A percentile compares a stretch with the other conserved stretches of the same genome.
Conservation (phyloP, 2,888 invertebrate species). For the Euplagia quadripunctaria region DNA sequence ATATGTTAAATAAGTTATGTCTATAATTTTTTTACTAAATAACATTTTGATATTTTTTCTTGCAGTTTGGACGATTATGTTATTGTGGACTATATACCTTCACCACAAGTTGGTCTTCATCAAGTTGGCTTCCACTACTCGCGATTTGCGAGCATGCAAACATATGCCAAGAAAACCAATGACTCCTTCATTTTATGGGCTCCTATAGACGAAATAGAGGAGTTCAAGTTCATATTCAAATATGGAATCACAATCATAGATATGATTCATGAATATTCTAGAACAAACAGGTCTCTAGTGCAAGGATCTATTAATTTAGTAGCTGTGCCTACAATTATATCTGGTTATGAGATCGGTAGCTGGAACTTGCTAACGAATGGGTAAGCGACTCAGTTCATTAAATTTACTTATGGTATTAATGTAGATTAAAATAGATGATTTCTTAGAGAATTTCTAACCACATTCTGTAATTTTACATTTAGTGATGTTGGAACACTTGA, state of each 20-base stretch:
- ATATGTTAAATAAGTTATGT: no score
- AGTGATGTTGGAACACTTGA: no score
- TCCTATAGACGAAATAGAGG: slow-evolving; percentile 58
- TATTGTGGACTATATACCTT: slow-evolving; percentile 72
- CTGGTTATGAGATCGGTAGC: slow-evolving; percentile 76
- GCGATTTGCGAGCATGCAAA: slow-evolving; percentile 59
- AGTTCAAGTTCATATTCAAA: slow-evolving; percentile 69
- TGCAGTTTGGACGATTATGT: slow-evolving; percentile 61
- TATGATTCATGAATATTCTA: slow-evolving; percentile 71
- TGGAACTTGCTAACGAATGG: slow-evolving; percentile 81
- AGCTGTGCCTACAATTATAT: slow-evolving; percentile 68
- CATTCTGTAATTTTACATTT: not conserved
- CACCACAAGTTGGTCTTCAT: slow-evolving; percentile 76
- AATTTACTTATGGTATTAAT: slow-evolving; percentile 11
- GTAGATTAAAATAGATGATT: not conserved
- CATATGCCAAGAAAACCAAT: slow-evolving; percentile 58
- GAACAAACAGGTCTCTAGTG: slow-evolving; percentile 64
- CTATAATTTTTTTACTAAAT: not conserved
- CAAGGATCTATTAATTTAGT: slow-evolving; percentile 78
- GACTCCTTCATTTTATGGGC: slow-evolving; percentile 77
- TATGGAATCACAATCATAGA: slow-evolving; percentile 73
- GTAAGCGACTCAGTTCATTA: slow-evolving; percentile 57
- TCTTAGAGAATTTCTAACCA: not conserved
- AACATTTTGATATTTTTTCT: not conserved
- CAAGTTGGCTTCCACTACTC: slow-evolving; percentile 80